Percentiles rank a stretch among this genome's conserved stretches.
Conservation (phyloP, 2,113 vertebrate species). For the Bufo bufo region DNA sequence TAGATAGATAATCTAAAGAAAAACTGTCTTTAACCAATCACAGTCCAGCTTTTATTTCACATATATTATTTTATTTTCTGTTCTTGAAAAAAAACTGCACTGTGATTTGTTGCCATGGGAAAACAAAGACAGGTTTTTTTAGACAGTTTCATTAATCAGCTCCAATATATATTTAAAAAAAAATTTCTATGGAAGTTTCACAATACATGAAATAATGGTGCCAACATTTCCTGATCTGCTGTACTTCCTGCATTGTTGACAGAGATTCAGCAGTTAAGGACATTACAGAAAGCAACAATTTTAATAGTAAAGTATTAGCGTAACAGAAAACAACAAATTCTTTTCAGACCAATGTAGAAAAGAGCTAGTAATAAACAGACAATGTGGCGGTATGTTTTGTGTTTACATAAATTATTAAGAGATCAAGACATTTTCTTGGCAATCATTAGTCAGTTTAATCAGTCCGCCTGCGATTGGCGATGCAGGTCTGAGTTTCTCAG, state of each 20-base stretch:
- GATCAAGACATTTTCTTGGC: slow-evolving; percentile 58
- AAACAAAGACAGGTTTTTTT: too few relatives aligned
- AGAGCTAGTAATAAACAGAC: slow-evolving; percentile 51
- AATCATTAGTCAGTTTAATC: slow-evolving; percentile 45
- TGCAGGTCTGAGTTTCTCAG: slow-evolving; percentile 53
- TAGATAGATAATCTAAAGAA: too few relatives aligned
- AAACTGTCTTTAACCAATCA: too few relatives aligned
- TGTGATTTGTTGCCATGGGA: too few relatives aligned
- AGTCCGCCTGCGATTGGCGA: slow-evolving; percentile 37
- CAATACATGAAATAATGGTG: too few relatives aligned
- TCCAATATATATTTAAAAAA: too few relatives aligned
- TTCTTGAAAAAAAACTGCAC: too few relatives aligned
- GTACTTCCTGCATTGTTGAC: background rate
- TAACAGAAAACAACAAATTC: slow-evolving; percentile 34
- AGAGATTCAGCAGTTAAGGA: background rate
- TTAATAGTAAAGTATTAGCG: slow-evolving; percentile 3
- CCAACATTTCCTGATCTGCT: background rate
- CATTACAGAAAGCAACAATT: background rate
- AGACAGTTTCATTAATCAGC: too few relatives aligned
- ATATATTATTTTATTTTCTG: too few relatives aligned
- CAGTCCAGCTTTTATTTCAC: too few relatives aligned
- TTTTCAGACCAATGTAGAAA: slow-evolving; percentile 37
- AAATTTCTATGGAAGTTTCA: too few relatives aligned
- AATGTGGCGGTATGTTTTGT: slow-evolving; percentile 35
- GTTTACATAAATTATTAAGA: slow-evolving; percentile 57